Percentiles rank a stretch among this genome's conserved stretches.
These are phyloP conservation scores for Prionace glauca DNA, from an alignment of 2,797 vertebrate genomes.

Conservation along the genomic window DNA sequence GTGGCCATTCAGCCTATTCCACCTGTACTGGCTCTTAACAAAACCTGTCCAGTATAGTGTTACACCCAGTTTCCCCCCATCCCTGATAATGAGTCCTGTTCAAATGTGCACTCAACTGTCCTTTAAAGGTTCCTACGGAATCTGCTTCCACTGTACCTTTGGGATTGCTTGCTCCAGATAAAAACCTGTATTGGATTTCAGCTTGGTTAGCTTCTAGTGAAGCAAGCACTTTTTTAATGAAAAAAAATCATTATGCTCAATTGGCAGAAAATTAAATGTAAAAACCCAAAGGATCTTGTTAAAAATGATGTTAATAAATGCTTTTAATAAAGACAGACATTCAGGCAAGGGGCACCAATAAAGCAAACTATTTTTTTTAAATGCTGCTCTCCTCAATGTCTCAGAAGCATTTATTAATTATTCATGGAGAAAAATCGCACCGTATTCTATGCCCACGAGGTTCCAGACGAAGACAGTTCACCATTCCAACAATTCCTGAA, in stretches of 20 bases:
- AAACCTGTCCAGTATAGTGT: neutral
- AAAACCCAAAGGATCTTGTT: neutral
- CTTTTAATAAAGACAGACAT: neutral
- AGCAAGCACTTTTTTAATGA: neutral
- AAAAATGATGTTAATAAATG: neutral
- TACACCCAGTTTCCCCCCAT: neutral
- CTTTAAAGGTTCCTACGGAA: neutral
- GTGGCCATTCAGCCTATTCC: neutral
- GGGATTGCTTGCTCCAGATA: too few species aligned
- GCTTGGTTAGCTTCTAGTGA: neutral
- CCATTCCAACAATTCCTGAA: constrained; percentile 85
- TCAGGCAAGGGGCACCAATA: neutral
- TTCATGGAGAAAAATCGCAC: constrained; percentile 53
- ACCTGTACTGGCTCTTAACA: neutral
- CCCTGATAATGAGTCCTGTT: neutral
- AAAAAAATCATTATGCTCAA: neutral
- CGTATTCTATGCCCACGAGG: constrained; percentile 79
- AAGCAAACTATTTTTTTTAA: neutral
- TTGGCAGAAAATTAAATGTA: neutral
- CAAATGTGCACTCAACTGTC: neutral
- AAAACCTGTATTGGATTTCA: neutral
- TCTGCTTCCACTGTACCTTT: neutral
- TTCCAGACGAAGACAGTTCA: constrained; percentile 91
- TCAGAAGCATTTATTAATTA: neutral
- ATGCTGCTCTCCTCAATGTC: neutral